Percentiles rank a stretch among this genome's conserved stretches.
Evolutionary conservation across 2,113 vertebrate species (phyloP).

Genomic region (Zapus hudsonius): DNA sequence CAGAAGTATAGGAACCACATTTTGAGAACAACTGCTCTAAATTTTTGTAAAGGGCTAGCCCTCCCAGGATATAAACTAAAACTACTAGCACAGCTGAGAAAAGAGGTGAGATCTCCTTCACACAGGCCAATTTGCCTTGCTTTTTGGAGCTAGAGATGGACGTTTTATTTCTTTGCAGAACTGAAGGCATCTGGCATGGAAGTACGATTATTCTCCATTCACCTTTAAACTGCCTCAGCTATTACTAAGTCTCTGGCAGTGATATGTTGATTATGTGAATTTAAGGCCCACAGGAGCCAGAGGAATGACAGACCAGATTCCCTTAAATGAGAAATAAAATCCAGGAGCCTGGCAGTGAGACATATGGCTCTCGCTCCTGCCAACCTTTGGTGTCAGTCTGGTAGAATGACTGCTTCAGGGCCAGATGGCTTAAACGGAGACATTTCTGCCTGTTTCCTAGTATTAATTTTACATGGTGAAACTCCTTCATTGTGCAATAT

Average conservation of each 20-base stretch:
- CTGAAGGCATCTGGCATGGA: slow-evolving; percentile 71
- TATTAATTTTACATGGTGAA: slow-evolving; percentile 35
- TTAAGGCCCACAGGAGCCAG: slow-evolving; percentile 73
- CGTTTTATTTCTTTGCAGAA: slow-evolving; percentile 70
- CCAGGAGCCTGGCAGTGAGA: slow-evolving; percentile 69
- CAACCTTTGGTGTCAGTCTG: slow-evolving; percentile 74
- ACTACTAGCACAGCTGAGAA: slow-evolving; percentile 27
- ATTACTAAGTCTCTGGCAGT: slow-evolving; percentile 77
- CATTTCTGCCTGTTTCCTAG: slow-evolving; percentile 58
- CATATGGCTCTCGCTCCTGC: slow-evolving; percentile 46
- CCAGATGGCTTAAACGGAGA: slow-evolving; percentile 59
- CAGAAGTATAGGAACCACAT: background rate
- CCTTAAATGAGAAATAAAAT: slow-evolving; percentile 77
- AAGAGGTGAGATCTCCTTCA: slow-evolving; percentile 45
- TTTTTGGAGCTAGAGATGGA: slow-evolving; percentile 61
- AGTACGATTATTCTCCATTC: slow-evolving; percentile 72
- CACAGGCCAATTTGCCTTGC: slow-evolving; percentile 51
- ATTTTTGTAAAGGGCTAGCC: slow-evolving; percentile 42
- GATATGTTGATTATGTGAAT: slow-evolving; percentile 81
- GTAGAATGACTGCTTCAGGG: slow-evolving; percentile 75
- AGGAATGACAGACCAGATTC: slow-evolving; percentile 76
- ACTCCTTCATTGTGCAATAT: background rate
- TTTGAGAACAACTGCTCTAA: slow-evolving; percentile 38
- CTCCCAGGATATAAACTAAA: slow-evolving; percentile 20
- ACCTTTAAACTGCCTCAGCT: slow-evolving; percentile 73